Evolutionary conservation across 2,113 vertebrate species (phyloP), one percentile per base, ranked within the genome.

Genomic region (Acanthochromis polyacanthus): DNA sequence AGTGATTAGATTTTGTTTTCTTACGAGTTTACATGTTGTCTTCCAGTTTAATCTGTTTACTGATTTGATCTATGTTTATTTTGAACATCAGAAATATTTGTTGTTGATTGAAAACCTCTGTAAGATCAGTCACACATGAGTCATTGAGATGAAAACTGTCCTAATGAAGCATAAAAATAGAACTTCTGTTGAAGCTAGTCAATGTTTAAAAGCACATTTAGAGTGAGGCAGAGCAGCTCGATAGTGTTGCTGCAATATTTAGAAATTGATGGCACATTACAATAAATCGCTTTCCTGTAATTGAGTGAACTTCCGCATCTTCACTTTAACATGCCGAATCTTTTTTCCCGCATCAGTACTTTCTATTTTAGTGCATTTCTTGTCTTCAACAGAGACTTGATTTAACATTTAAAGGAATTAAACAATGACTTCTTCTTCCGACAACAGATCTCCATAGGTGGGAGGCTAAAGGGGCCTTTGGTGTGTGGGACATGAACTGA

Each of bases 401-500:
- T 40, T 45, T 5, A 43, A 8, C 3, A 52, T 56, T 22, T 16
- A 17, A 3, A 71, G 4, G 25, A 19, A 46, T 59, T 14, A 62
- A 17, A 17, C 48, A 17, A 5, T 19, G 6, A 19, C 1, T 51
- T 15, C 11, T 56, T 58, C 16, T 53, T 53, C 25, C 1, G 0
- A 67, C 28, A 36, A 43, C 46, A 63, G 58, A 80, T n/a, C 38
- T 64, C 8, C 1, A 7, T 20, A 79, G 55, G 43, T 48, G 17
- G 45, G 17, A 68, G 64, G 66, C 20, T 28, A 40, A 16, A 58
- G 19, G 36, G 52, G 62, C 66, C 17, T 67, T 60, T 75, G 66
- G 80, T 72, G 78, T 80, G 57, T 82, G 53, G 43, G 77, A 86
- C 75, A 80, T 91, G 92, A 95, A 95, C 91, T 91, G 94, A 95